Evolutionary conservation across 2,888 invertebrate genomes (phyloP).

Genomic region (Caenorhabditis macrosperma): DNA sequence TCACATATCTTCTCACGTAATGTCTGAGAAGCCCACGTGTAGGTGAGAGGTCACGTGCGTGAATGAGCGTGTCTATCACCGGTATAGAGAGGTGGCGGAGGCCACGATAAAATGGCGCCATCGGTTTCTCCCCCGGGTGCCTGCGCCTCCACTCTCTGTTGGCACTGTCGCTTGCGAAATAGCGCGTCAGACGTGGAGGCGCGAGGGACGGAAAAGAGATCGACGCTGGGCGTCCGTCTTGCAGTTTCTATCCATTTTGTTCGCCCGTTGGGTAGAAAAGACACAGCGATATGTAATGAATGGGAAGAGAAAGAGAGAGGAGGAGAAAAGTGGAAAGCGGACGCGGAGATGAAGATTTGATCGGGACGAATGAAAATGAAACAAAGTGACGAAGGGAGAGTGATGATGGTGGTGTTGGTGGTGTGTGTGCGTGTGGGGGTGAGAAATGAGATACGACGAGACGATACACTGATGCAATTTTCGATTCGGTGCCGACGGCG

Average conservation of each 20-base stretch:
- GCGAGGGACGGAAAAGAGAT: not conserved
- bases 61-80: conserved; percentile 5
- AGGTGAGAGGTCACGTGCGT: conserved; percentile 20
- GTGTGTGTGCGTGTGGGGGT: not conserved
- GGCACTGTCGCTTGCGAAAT: not conserved
- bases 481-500: not conserved
- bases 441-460: not conserved
- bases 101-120: conserved; percentile 13
- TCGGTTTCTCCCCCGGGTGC: not conserved
- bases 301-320: conserved; percentile 1
- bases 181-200: not conserved
- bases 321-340: not conserved
- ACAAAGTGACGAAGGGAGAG: no score
- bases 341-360: not conserved
- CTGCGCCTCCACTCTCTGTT: not conserved
- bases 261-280: conserved; percentile 19
- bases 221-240: conserved; percentile 8
- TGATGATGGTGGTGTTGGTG: not conserved
- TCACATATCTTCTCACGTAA: conserved; percentile 26
- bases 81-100: conserved; percentile 1
- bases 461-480: conserved; percentile 5
- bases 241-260: conserved; percentile 39
- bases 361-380: conserved; percentile 3
- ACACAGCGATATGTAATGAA: conserved; percentile 6
- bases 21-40: conserved; percentile 26